Conservation (phyloP, 2,797 vertebrate genomes). For the Discoglossus pictus region DNA sequence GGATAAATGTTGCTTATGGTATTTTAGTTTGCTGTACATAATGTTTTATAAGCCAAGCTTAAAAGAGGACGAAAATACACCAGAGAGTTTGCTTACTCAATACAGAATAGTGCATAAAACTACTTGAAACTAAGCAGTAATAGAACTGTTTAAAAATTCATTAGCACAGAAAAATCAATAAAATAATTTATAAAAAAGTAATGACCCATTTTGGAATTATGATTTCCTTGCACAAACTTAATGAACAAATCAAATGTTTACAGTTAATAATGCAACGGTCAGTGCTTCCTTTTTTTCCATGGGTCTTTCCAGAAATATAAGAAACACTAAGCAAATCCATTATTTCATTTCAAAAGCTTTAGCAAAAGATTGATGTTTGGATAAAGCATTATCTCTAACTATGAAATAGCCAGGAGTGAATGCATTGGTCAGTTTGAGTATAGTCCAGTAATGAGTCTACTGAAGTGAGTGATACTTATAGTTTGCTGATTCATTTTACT, state of each 20-base stretch:
- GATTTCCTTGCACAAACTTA: constrained; percentile 48
- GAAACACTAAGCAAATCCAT: constrained; percentile 2
- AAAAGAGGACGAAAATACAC: constrained; percentile 27
- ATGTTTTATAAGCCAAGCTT: constrained; percentile 28
- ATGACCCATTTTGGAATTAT: constrained; percentile 38
- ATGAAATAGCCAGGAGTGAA: too few relatives aligned
- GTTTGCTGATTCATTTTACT: too few relatives aligned
- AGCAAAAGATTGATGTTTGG: neutral
- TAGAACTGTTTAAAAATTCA: constrained; percentile 45
- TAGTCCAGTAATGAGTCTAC: neutral
- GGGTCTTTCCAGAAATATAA: constrained; percentile 15
- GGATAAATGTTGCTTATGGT: neutral
- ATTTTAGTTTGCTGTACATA: constrained; percentile 18
- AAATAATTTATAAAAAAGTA: constrained; percentile 36
- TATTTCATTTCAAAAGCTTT: constrained; percentile 4
- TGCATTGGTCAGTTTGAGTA: neutral
- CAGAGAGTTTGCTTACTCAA: constrained; percentile 20
- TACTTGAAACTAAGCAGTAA: constrained; percentile 29
- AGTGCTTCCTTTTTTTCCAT: constrained; percentile 46
- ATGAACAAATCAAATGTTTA: constrained; percentile 47
- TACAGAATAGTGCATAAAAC: constrained; percentile 30
- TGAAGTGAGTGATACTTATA: too few relatives aligned
- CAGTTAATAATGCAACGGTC: constrained; percentile 50
- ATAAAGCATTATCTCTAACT: neutral
- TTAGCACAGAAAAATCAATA: constrained; percentile 40